A percentile compares a stretch with the other conserved stretches of the same genome.
Conservation (phyloP, 2,797 vertebrate species). For the Pseudomugil gertrudae region DNA sequence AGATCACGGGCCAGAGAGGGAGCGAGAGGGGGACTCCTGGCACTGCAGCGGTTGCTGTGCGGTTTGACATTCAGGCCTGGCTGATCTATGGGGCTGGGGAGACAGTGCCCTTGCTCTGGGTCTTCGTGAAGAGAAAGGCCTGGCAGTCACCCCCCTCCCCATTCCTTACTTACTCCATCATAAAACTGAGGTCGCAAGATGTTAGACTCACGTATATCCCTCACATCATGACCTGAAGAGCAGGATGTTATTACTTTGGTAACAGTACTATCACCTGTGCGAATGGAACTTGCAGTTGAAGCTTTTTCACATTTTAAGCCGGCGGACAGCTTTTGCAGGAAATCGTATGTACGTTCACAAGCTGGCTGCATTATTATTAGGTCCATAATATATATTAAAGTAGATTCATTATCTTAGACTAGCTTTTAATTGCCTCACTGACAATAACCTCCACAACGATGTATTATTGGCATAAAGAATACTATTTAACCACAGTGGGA, state of each 20-base stretch:
- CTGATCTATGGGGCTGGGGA: slow-evolving; percentile 86
- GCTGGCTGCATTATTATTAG: slow-evolving; percentile 8
- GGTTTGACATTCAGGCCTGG: slow-evolving; percentile 86
- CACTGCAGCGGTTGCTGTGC: slow-evolving; percentile 79
- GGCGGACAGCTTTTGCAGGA: slow-evolving; percentile 5
- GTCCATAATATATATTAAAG: slow-evolving; percentile 14
- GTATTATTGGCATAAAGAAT: slow-evolving; percentile 48
- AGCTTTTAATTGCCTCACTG: slow-evolving; percentile 36
- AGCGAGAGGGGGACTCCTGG: slow-evolving; percentile 82
- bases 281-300: slow-evolving; percentile 16
- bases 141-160: slow-evolving; percentile 68
- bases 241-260: slow-evolving; percentile 8
- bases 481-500: slow-evolving; percentile 61
- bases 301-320: slow-evolving; percentile 9
- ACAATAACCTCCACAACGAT: slow-evolving; percentile 53
- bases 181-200: slow-evolving; percentile 62
- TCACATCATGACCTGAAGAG: slow-evolving; percentile 22
- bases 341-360: background rate
- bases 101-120: slow-evolving; percentile 84
- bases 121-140: slow-evolving; percentile 78
- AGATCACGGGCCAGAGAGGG: slow-evolving; percentile 81
- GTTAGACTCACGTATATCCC: slow-evolving; percentile 31
- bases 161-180: slow-evolving; percentile 73
- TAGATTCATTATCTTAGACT: slow-evolving; percentile 23
- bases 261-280: slow-evolving; percentile 28